Evolutionary conservation across 2,797 vertebrate species (phyloP), one percentile per base, ranked within the genome.

Genomic region (Gadopsis marmoratus): DNA sequence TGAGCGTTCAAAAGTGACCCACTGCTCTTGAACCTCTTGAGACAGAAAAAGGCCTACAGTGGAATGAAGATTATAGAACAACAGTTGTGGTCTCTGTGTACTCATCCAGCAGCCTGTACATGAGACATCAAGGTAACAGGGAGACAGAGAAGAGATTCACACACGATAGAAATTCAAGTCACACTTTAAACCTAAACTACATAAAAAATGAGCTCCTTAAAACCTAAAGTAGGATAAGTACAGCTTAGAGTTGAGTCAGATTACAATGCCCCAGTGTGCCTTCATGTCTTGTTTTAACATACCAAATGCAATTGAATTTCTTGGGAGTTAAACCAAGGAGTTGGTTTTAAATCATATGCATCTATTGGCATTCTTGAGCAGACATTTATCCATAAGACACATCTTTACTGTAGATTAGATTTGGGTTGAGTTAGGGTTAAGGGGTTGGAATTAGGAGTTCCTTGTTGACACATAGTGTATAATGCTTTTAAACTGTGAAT

Each of bases 171-270:
- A 73, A 65, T 35, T 5, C 23, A 31, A 54, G 50, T 63, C 67
- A 67, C 37, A 12, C 56, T 71, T 71, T 68, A 71, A 76, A 81
- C 71, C 75, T 64, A 60, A 68, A 74, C 54, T 69, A 71, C 53
- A 78, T 54, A 26, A 63, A 73, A 70, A 84, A 71, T 63, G 16
- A 45, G 53, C 70, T 75, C 54, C 47, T 66, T 75, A 73, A 83
- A 80, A 68, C 61, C 56, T 60, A 54, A 75, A 72, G 65, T 13
- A 66, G 74, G 51, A 62, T 45, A 55, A 78, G 60, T 50, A 43
- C 45, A 33, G 68, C 71, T 78, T 26, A 61, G 17, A 67, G 62
- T 74, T 3, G 5, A 65, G 74, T 65, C 74, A 61, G 67, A 79
- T 86, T 76, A 71, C 62, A 84, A 62, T 47, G 54, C 60, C 62